Base-by-base conservation (phyloP, 2,888 invertebrate species). In the Linnaemya tessellans region DNA sequence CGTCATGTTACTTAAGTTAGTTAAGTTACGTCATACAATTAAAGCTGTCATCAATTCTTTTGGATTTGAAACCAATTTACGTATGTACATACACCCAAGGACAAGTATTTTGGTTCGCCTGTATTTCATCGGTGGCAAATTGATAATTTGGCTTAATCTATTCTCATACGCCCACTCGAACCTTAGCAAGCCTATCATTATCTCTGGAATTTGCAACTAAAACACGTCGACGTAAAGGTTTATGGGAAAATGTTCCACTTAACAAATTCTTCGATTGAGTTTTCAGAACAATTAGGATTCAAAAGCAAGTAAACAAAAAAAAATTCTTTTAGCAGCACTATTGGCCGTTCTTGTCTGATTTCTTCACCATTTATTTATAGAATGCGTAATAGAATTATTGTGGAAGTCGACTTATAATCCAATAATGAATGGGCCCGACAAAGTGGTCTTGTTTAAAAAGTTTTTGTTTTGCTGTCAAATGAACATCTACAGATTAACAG, bases 51-150 rank as follows among this genome's bases (percentile, higher is more conserved):
- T 5, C 2, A 99, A 99, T 93, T 99, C 99, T 89, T 99, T 99
- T 93, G 99, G 99, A 15, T 99, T 99, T 93, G 99, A 99, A 93
- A 99, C 99, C 0, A 99, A 99, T 94, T 94, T 99, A 89, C 94
- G n/a, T n/a, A n/a, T n/a, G 99, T 86, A 99, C 99, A 13, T 99
- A 99, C 93, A 99, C 99, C 11, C 99, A 99, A 93, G 99, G 99
- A 2, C 99, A 99, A 93, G 99, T 99, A 0, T 99, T 99, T 93
- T 99, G n/a, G 99, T 89, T 94, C 99, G 89, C 98, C 99, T 15
- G 99, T 99, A 38, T 99, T 99, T 93, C 99, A 99, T 93, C 99
- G 99, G 93, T 99, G 99, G 99, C 99, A 99, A 95, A 99, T 99
- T 90, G 99, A 99, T 94, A 99, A 99, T 0, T 93, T 99, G 88